A percentile compares a stretch with the other conserved stretches of the same genome.
Evolutionary conservation across 2,797 vertebrate species (phyloP).

Genomic region (Rhadinocentrus ornatus): DNA sequence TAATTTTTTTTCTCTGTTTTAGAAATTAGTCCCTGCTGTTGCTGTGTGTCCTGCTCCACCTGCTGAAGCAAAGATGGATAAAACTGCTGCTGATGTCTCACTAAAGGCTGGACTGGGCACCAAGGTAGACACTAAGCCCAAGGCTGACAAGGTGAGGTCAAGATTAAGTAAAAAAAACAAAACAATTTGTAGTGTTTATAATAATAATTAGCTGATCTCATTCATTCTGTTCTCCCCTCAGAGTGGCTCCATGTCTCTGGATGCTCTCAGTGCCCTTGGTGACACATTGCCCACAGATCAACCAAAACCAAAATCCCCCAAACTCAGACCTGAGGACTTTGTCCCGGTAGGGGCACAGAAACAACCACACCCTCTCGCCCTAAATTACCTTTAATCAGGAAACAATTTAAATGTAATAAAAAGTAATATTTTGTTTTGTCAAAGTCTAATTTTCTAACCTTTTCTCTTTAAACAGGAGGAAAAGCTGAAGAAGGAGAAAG

Average conservation of each 20-base stretch:
- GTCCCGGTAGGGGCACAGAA: slow-evolving; percentile 61
- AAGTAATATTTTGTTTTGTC: not conserved
- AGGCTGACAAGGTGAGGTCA: slow-evolving; percentile 57
- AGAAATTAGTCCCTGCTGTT: slow-evolving; percentile 35
- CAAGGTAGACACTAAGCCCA: slow-evolving; percentile 46
- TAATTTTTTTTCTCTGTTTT: not conserved
- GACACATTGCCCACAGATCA: slow-evolving; percentile 62
- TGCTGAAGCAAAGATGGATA: slow-evolving; percentile 69
- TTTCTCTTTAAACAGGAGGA: slow-evolving; percentile 61
- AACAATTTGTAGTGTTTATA: too few relatives aligned
- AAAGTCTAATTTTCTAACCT: not conserved
- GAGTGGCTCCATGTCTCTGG: slow-evolving; percentile 62
- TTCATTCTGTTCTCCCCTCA: slow-evolving; percentile 24
- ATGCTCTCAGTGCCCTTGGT: slow-evolving; percentile 69
- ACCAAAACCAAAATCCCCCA: slow-evolving; percentile 66
- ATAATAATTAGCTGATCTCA: not conserved
- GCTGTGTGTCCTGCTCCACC: slow-evolving; percentile 57
- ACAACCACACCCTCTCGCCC: not conserved
- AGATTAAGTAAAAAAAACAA: not conserved
- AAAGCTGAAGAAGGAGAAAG: slow-evolving; percentile 65
- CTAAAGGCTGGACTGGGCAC: slow-evolving; percentile 21
- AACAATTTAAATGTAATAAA: not conserved
- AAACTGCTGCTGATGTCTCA: slow-evolving; percentile 18
- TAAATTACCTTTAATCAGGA: not conserved
- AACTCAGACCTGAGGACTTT: slow-evolving; percentile 73